These are phyloP conservation scores for Drosophila equinoxialis DNA, from an alignment of 1,140 invertebrate species.

Conservation along the genomic window DNA sequence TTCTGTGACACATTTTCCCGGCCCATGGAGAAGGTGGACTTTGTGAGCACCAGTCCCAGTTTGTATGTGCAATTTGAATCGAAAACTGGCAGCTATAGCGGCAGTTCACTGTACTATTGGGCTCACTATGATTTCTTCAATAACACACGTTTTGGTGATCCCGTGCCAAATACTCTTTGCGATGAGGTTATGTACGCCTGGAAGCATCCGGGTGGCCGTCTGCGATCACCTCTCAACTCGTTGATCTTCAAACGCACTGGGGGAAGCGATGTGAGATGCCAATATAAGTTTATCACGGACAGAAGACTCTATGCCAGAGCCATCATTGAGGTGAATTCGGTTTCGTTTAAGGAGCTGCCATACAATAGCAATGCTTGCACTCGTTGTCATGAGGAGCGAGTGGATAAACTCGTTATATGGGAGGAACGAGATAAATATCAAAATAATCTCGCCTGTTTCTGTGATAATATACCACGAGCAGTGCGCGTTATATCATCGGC, in stretches of 20 bases:
- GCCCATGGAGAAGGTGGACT: slow-evolving; percentile 95
- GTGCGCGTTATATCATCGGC: slow-evolving; percentile 89
- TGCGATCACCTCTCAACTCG: slow-evolving; percentile 92
- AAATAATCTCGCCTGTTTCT: slow-evolving; percentile 86
- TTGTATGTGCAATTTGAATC: slow-evolving; percentile 94
- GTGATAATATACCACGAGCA: slow-evolving; percentile 86
- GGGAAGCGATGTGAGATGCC: slow-evolving; percentile 88
- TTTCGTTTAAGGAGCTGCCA: slow-evolving; percentile 86
- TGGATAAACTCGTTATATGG: slow-evolving; percentile 91
- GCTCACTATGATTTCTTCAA: slow-evolving; percentile 97
- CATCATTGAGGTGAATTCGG: slow-evolving; percentile 85
- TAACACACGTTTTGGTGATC: slow-evolving; percentile 92
- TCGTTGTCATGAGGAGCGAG: slow-evolving; percentile 92
- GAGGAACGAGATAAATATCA: slow-evolving; percentile 85
- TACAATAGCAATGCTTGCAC: slow-evolving; percentile 91
- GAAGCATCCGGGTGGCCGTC: slow-evolving; percentile 87
- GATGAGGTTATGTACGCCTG: slow-evolving; percentile 93
- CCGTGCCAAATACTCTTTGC: slow-evolving; percentile 90
- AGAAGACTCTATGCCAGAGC: slow-evolving; percentile 90
- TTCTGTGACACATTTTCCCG: slow-evolving; percentile 96
- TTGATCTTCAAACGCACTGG: slow-evolving; percentile 91
- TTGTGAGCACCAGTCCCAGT: slow-evolving; percentile 92
- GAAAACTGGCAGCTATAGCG: slow-evolving; percentile 94
- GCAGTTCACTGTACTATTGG: slow-evolving; percentile 94
- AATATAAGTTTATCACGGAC: slow-evolving; percentile 92